These are phyloP conservation scores for Puffinus mauretanicus DNA, from an alignment of 2,113 vertebrate genomes.

Conservation along the genomic window DNA sequence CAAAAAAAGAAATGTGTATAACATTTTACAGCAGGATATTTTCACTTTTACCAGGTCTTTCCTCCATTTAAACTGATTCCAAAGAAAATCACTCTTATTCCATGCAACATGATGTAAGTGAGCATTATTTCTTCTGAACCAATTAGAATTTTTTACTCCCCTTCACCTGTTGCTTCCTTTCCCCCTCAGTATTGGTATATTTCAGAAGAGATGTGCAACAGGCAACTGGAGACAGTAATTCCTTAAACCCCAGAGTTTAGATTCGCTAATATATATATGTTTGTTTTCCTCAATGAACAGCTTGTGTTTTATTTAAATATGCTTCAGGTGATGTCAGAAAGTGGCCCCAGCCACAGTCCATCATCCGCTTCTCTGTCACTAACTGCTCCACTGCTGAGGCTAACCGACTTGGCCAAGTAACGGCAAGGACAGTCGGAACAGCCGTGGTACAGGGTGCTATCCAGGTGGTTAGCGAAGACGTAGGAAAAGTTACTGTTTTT, in stretches of 20 bases:
- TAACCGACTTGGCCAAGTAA: constrained; percentile 67
- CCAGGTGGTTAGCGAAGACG: constrained; percentile 69
- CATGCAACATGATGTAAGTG: constrained; percentile 67
- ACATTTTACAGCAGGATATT: background rate
- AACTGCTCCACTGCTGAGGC: constrained; percentile 66
- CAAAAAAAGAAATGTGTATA: background rate
- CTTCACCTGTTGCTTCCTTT: background rate
- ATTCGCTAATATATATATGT: too few species aligned
- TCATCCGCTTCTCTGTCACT: constrained; percentile 69
- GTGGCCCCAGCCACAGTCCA: constrained; percentile 74
- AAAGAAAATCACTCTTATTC: constrained; percentile 65
- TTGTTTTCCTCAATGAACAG: background rate
- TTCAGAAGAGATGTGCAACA: background rate
- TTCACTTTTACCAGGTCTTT: constrained; percentile 56
- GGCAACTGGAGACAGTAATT: background rate
- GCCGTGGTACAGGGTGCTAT: constrained; percentile 64
- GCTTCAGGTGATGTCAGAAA: constrained; percentile 73
- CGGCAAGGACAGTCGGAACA: constrained; percentile 53
- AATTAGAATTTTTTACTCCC: background rate
- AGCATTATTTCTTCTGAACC: background rate
- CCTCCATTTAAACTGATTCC: constrained; percentile 71
- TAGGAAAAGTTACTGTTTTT: constrained; percentile 67
- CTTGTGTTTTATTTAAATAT: background rate
- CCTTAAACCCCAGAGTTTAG: background rate
- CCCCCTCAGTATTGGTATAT: background rate